Evolutionary conservation across 2,888 invertebrate genomes (phyloP).

Genomic region (Aplocera efformata): DNA sequence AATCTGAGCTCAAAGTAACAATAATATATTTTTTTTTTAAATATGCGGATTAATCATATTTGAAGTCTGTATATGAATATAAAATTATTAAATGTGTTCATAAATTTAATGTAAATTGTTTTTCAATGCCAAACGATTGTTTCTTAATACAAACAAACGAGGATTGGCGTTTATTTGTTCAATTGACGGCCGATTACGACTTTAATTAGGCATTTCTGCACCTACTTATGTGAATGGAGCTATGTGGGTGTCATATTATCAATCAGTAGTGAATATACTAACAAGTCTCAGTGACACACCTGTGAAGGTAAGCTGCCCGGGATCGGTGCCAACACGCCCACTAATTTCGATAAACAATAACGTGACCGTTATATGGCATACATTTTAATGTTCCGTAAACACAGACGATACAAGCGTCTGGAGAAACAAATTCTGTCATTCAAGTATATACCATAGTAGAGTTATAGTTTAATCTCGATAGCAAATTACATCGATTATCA

Average conservation of each 20-base stretch:
- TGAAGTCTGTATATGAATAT: too few relatives aligned
- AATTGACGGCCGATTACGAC: slow-evolving; percentile 47
- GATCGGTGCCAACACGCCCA: slow-evolving; percentile 53
- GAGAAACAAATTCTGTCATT: slow-evolving; percentile 20
- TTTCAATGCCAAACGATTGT: slow-evolving; percentile 32
- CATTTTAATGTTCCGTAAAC: slow-evolving; percentile 47
- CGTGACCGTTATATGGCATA: slow-evolving; percentile 52
- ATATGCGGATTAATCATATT: too few relatives aligned
- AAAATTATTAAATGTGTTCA: neutral
- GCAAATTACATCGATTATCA: too few relatives aligned
- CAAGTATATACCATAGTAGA: slow-evolving; percentile 22
- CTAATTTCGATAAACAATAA: slow-evolving; percentile 64
- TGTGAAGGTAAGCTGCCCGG: slow-evolving; percentile 54
- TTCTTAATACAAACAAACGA: slow-evolving; percentile 37
- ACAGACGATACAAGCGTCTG: slow-evolving; percentile 30
- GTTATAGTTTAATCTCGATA: too few relatives aligned
- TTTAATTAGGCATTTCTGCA: slow-evolving; percentile 38
- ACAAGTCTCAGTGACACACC: slow-evolving; percentile 48
- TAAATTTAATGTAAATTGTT: slow-evolving; percentile 15
- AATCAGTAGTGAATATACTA: slow-evolving; percentile 34
- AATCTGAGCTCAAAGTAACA: too few relatives aligned
- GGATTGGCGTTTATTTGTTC: slow-evolving; percentile 45
- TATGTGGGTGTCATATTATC: too few relatives aligned
- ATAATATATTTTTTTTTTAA: too few relatives aligned
- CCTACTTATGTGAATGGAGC: neutral